phyloP scores from a whole-genome alignment of 2,888 invertebrate genomes.

The Folsomia candida region DNA sequence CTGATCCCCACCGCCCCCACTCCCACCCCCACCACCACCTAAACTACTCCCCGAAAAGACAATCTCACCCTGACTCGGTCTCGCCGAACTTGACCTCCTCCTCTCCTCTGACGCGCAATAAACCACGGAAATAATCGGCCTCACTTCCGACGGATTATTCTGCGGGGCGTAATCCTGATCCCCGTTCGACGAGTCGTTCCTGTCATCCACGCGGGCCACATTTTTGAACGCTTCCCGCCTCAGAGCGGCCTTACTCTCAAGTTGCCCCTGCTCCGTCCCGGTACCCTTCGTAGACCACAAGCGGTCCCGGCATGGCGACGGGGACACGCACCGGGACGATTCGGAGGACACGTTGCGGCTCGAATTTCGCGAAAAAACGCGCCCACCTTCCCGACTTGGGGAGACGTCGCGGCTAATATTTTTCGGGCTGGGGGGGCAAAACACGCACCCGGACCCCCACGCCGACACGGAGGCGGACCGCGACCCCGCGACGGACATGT shows the following conservation, averaged over 20 bases:
- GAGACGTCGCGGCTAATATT: slow-evolving; percentile 50
- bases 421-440: slow-evolving; percentile 50
- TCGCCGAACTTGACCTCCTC: slow-evolving; percentile 44
- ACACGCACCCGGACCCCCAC: slow-evolving; percentile 51
- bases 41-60: slow-evolving; percentile 36
- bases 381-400: slow-evolving; percentile 48
- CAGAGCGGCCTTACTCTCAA: slow-evolving; percentile 45
- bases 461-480: slow-evolving; percentile 50
- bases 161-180: slow-evolving; percentile 42
- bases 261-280: slow-evolving; percentile 17
- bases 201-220: slow-evolving; percentile 45
- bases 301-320: slow-evolving; percentile 49
- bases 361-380: slow-evolving; percentile 50
- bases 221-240: slow-evolving; percentile 50
- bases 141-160: slow-evolving; percentile 42
- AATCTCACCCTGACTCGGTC: slow-evolving; percentile 45
- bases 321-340: slow-evolving; percentile 50
- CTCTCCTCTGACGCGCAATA: slow-evolving; percentile 50
- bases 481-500: slow-evolving; percentile 50
- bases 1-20: slow-evolving; percentile 45
- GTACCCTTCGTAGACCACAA: slow-evolving; percentile 49
- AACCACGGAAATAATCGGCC: slow-evolving; percentile 51
- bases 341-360: slow-evolving; percentile 50
- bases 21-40: slow-evolving; percentile 29
- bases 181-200: slow-evolving; percentile 49